Evolutionary conservation across 2,888 invertebrate genomes (phyloP), one percentile per base, ranked within the genome.

Genomic region (Spodoptera littoralis): DNA sequence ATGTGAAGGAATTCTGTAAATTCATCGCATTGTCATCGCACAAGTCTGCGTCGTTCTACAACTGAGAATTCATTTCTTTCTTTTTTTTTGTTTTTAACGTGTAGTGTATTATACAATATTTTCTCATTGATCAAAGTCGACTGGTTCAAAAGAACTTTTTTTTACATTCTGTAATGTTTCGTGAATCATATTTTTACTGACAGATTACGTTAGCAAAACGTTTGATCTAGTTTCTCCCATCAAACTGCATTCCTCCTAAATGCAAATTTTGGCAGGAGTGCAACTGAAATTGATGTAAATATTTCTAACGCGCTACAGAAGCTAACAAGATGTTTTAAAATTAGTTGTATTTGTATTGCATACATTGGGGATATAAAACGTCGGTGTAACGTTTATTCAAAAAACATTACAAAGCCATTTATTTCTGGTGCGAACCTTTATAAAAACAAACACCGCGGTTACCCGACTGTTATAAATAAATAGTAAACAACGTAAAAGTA

Each of bases 401-500:
- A 67, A 64, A 71, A 67, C 62, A 63, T 74, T 67, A 74, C 67
- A 53, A 55, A 51, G n/a, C 36, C 50, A 72, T 77, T 70, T 74
- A 77, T 70, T 67, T 63, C 52, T 51, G 57, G 52, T 64, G 52
- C 63, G 56, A 66, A 55, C 52, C 67, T 60, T 65, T 69, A 63
- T 54, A 73, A 77, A 73, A 75, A 73, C 69, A 70, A 71, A 76
- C 67, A 65, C 43, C 24, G 61, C 52, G 57, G 54, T 27, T 59
- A 44, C 58, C 47, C 66, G 43, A 63, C 52, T 52, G 52, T 70
- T 67, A 64, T 65, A 76, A 77, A 74, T 67, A 74, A 76, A 72
- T 76, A 70, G 66, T 70, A 67, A 74, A 69, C 75, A 70, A 75
- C 68, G 49, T 65, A 67, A 76, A 70, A 72, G 67, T 60, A 70